Evolutionary conservation across 2,797 vertebrate species (phyloP), one percentile per base, ranked within the genome.

Genomic region (Melanogrammus aeglefinus): DNA sequence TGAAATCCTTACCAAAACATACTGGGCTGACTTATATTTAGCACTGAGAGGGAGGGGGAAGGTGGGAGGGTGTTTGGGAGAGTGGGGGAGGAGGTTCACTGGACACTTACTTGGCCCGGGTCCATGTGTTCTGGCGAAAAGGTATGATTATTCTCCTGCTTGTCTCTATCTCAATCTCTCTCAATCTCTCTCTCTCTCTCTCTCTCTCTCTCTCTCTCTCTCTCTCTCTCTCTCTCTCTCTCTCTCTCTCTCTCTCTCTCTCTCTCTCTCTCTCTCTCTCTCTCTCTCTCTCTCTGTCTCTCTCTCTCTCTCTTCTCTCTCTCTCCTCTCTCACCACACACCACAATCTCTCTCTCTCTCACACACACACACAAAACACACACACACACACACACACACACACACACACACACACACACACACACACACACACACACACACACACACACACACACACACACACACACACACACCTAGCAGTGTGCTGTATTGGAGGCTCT

Each of bases 1-100:
- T 90, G 82, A 91, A 92, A 90, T 89, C 90, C 84, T 88, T 87
- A 89, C 84, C 88, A 91, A 92, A 92, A 93, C 90, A 92, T 91
- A 89, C 87, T 90, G 84, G 85, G 83, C 73, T 10, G 80, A 86
- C 88, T 90, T 92, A 90, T 91, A 91, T 90, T 86, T 84, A 84
- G 89, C 75, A 51, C 75, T 79, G 74, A 76, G 77, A 83, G 63
- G 24, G 24, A 5, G 18, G 21, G 21, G 14, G 41, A 3, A 13
- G 41, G 10, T 10, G 41, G 10, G 41, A 14, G 41, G 41, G 44
- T 74, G 77, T 77, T 83, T n/a, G 57, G 57, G 51, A 5, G 51
- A 18, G 76, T 78, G 74, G 77, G 77, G 83, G 57, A n/a, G 57
- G 21, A 1, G 51, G 18, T 18, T 21, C 13, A 57, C 21, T 57